Percentiles rank a stretch among this genome's conserved stretches.
Evolutionary conservation across 2,888 invertebrate species (phyloP).

Genomic region (Cryptops parisi): DNA sequence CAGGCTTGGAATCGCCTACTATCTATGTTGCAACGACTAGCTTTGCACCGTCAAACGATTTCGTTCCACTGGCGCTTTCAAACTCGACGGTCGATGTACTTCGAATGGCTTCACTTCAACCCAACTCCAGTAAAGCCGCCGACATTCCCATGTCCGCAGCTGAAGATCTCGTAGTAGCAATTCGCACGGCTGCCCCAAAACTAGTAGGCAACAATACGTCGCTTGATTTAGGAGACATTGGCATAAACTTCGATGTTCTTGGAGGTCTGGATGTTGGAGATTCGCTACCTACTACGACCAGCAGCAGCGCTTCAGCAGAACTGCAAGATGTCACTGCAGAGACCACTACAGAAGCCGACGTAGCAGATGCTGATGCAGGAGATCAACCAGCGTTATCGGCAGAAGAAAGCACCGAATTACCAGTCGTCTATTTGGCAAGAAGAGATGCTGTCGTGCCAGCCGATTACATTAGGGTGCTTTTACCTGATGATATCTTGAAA

Average conservation of each 20-base stretch:
- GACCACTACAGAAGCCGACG: not conserved
- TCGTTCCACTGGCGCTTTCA: not conserved
- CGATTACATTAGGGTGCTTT: slow-evolving; percentile 9
- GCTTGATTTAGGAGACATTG: not conserved
- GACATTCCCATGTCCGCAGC: slow-evolving; percentile 7
- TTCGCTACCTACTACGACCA: too few species aligned
- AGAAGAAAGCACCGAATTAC: slow-evolving; percentile 4
- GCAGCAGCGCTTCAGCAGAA: too few species aligned
- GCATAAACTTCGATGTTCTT: not conserved
- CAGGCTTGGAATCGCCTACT: slow-evolving; percentile 7
- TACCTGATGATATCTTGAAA: slow-evolving; percentile 6
- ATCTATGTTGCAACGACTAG: slow-evolving; percentile 3
- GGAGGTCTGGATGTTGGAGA: too few species aligned
- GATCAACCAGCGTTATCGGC: not conserved
- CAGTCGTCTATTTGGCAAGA: slow-evolving; percentile 6
- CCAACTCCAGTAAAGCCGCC: slow-evolving; percentile 3
- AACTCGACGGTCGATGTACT: not conserved
- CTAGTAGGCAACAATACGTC: not conserved
- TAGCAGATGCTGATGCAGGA: not conserved
- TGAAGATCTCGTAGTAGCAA: slow-evolving; percentile 11
- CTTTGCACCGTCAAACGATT: slow-evolving; percentile 11
- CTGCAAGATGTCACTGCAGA: not conserved
- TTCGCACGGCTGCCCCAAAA: slow-evolving; percentile 4
- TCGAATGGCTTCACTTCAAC: not conserved
- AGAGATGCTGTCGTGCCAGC: slow-evolving; percentile 7